Evolutionary conservation across 2,888 invertebrate species (phyloP), one percentile per base, ranked within the genome.

Genomic region (Meta bourneti): DNA sequence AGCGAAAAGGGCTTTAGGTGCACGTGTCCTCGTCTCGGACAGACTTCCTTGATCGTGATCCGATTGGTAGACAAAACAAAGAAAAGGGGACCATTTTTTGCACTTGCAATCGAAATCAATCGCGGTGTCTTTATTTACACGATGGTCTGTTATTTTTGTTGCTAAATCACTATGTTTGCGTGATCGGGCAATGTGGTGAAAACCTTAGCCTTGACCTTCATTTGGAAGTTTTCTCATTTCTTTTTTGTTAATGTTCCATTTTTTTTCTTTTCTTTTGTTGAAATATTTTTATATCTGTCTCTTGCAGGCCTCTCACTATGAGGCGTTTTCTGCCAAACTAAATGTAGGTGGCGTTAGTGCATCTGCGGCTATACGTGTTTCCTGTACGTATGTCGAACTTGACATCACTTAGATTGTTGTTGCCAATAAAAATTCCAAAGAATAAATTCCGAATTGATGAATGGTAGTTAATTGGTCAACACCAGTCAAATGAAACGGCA

Each of bases 21-120:
- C 82, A 89, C 89, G 89, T 82, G 89, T 13, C 8, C 16, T 70
- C 69, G 61, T 71, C 54, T 79, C 71, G 51, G 16, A 16, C n/a
- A 6, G 1, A 52, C 74, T 83, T 83, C 72, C 74, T 74, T 54
- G 34, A 52, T 13, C 13, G 9, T 79, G 61, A 61, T 79, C 61
- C 79, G 54, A 52, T 79, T 20, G 6, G 6, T 16, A 77, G 75
- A 77, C 75, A 49, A 11, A 61, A 61, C 61, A 61, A 61, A 61
- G 61, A 61, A 61, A 61, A 9, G 61, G 61, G 11, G 61, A 9
- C 8, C 13, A 9, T 9, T 8, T 8, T 7, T 11, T 61, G 61
- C 11, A 16, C 16, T 11, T 61, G 61, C 16, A 61, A 16, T 61
- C 16, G 61, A 16, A 61, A 34, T 9, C 61, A 61, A 13, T 13